Percentiles rank a stretch among this genome's conserved stretches.
Evolutionary conservation across 2,797 vertebrate species (phyloP).

Genomic region (Poeciliopsis presidionis): DNA sequence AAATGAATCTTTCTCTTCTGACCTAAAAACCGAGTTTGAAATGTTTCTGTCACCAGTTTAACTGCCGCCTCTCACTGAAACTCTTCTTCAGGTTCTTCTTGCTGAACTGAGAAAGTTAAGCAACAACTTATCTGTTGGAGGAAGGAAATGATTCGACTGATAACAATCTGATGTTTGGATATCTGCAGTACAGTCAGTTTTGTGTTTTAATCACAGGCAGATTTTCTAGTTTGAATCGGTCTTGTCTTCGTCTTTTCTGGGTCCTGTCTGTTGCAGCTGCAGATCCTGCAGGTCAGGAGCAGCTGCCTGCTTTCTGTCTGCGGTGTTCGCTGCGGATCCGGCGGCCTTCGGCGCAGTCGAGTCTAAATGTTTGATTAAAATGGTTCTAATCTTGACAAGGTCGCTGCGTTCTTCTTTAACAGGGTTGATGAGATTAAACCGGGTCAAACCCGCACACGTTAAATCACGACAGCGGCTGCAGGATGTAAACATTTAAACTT

Average conservation of each 20-base stretch:
- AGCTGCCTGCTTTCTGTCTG: neutral
- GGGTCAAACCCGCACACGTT: neutral
- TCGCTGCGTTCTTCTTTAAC: neutral
- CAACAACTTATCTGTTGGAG: slow-evolving; percentile 36
- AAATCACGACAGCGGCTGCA: neutral
- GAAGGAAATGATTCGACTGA: slow-evolving; percentile 36
- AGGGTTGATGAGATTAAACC: slow-evolving; percentile 27
- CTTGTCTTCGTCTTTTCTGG: slow-evolving; percentile 8
- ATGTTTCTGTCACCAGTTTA: neutral
- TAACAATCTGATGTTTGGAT: neutral
- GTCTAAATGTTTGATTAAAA: slow-evolving; percentile 17
- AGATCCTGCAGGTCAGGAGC: slow-evolving; percentile 45
- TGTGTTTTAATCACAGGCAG: neutral
- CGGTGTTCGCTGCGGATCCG: neutral
- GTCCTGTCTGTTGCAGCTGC: slow-evolving; percentile 65
- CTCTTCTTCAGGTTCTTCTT: slow-evolving; percentile 43
- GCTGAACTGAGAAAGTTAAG: slow-evolving; percentile 3
- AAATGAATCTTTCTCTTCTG: neutral
- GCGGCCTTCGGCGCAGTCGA: slow-evolving; percentile 29
- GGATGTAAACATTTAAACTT: neutral
- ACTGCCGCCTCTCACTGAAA: neutral
- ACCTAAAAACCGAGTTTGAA: neutral
- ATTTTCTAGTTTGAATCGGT: neutral
- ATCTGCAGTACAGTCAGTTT: neutral
- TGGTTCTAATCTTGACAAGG: slow-evolving; percentile 24